phyloP scores from a whole-genome alignment of 1,140 invertebrate genomes.

The Saccostrea echinata region DNA sequence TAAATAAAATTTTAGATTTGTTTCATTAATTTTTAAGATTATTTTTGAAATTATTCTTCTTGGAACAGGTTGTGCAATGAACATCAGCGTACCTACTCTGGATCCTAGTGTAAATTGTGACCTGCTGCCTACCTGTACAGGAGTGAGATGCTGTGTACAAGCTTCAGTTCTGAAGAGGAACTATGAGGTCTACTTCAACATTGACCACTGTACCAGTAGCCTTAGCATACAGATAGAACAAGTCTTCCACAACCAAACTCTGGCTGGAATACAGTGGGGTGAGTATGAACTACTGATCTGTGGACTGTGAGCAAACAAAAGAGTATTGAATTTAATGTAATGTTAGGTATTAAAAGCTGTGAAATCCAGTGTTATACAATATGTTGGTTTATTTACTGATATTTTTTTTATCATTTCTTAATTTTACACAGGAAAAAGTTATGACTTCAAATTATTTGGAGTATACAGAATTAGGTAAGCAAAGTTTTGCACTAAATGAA shows the following conservation, averaged over 20 bases:
- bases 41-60: not conserved
- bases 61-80: conserved; percentile 49
- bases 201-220: conserved; percentile 47
- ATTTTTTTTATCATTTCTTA: not conserved
- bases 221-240: conserved; percentile 52
- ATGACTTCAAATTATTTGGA: conserved; percentile 27
- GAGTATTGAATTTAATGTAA: too few species aligned
- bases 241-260: conserved; percentile 44
- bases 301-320: too few species aligned
- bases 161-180: conserved; percentile 32
- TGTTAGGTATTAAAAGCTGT: too few species aligned
- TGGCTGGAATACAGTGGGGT: conserved; percentile 48
- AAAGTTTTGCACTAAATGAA: not conserved
- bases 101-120: conserved; percentile 39
- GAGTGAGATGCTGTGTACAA: conserved; percentile 50
- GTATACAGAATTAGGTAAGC: conserved; percentile 31
- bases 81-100: conserved; percentile 42
- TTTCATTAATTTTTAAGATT: not conserved
- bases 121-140: conserved; percentile 44
- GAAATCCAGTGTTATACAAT: too few species aligned
- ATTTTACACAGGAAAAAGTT: not conserved
- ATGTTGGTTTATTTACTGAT: too few species aligned
- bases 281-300: not conserved
- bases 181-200: conserved; percentile 19
- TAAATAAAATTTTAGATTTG: too few species aligned